Base-by-base conservation (phyloP, 1,140 invertebrate species). In the Papilio helenus region DNA sequence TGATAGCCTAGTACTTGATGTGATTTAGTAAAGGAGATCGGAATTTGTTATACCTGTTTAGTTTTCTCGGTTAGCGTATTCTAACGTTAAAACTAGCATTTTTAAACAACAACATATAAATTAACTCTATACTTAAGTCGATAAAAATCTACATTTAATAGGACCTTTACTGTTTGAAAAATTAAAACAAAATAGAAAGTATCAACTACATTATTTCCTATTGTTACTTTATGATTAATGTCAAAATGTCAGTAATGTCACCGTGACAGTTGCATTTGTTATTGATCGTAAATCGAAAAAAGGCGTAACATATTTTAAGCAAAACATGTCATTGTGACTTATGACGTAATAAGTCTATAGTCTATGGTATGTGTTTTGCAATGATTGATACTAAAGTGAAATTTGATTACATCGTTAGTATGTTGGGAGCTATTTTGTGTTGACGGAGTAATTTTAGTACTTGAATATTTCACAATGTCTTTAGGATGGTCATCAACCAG, bases 11-110 rank as follows among this genome's bases (percentile, higher is more conserved):
- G 76, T 77, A 77, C 76, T 77, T 65, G 55, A 34, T 42, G 49
- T 77, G 76, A 77, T 77, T 77, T 61, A 77, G 76, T 77, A 77
- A 77, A 77, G 76, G 76, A 77, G 76, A 77, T 77, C 39, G 76
- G 76, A 77, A 77, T 76, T 76, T 76, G 73, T 39, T 39, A 68
- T 68, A 77, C 55, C 20, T 23, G 72, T 51, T 74, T 74, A 74
- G 76, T 61, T 61, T 58, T 77, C 26, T 77, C 29, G 26, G 49
- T 29, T 76, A 55, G 5, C 10, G 14, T 16, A 55, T 55, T 55
- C 14, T 3, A 5, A 49, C 18, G 16, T 49, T 49, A 3, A 49
- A 49, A 49, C 5, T 46, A 46, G 44, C 14, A 46, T 46, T 46
- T 46, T 46, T 46, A 46, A 46, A 46, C 44, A 39, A 14, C 5